Base-by-base conservation (phyloP, 2,113 vertebrate genomes). In the Euleptes europaea region DNA sequence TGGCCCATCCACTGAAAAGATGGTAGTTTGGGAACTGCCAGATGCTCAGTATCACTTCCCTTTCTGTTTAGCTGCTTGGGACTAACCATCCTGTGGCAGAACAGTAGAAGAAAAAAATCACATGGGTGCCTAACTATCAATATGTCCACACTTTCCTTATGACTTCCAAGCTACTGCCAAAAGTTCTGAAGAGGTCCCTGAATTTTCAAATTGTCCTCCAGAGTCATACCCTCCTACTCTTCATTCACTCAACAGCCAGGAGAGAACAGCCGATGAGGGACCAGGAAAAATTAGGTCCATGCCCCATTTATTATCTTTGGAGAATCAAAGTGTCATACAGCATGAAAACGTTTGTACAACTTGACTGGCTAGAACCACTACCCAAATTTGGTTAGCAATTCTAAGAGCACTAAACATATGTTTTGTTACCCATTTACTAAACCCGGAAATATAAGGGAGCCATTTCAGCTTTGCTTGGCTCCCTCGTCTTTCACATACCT, bases 401-500 rank as follows among this genome's bases (percentile, higher is more conserved):
- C 5, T n/a, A 47, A 54, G 9, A 65, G 54, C 67, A 44, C 14
- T 65, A 70, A 84, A 78, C 12, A 67, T 17, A 35, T 49, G 26
- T 74, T 66, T 65, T 38, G 40, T 12, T 23, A 54, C 5, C 9
- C 9, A 38, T 17, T 60, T 71, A 6, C 26, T 23, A 80, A 2
- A 26, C 14, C 12, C 5, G 28, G 54, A n/a, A 15, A 80, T 63
- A 21, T 19, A n/a, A 54, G 26, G 12, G 23, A 57, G 11, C 38
- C 67, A 33, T 57, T 75, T 31, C 11, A 2, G 19, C 12, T 19
- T 42, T 3, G 3, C 23, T 49, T 2, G 23, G 67, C 51, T 4
- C 1, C 57, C 11, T 1, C 3, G 51, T 67, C 9, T 78, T 15
- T 2, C 13, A 72, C 82, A 4, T 81, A 97, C 97, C 96, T 94